Evolutionary conservation across 2,797 vertebrate genomes (phyloP).

Genomic region (Lepidocolaptes lacrymiger): DNA sequence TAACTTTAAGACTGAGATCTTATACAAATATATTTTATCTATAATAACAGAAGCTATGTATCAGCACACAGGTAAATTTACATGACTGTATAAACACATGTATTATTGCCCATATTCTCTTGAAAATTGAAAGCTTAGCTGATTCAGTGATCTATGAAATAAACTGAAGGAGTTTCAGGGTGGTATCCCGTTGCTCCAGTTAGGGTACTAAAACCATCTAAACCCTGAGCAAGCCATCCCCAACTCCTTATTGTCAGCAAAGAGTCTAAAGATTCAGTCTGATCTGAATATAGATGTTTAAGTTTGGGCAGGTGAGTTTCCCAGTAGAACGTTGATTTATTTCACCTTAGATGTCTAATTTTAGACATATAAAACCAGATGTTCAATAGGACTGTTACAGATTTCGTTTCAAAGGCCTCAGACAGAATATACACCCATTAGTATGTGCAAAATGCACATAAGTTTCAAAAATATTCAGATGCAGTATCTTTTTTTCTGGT

Average conservation of each 20-base stretch:
- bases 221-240: background rate
- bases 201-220: background rate
- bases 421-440: background rate
- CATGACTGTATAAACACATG: fast-evolving
- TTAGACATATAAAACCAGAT: background rate
- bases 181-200: background rate
- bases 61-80: background rate
- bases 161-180: background rate
- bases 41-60: background rate
- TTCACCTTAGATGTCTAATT: background rate
- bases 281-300: background rate
- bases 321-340: background rate
- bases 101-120: background rate
- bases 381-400: background rate
- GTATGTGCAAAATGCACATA: background rate
- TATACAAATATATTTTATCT: background rate
- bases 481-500: background rate
- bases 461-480: background rate
- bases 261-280: background rate
- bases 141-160: background rate
- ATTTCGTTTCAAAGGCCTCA: background rate
- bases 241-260: background rate
- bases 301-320: background rate
- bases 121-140: background rate
- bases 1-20: background rate